These are phyloP conservation scores for Plebejus melissa DNA, from an alignment of 2,888 invertebrate genomes.

Conservation along the genomic window DNA sequence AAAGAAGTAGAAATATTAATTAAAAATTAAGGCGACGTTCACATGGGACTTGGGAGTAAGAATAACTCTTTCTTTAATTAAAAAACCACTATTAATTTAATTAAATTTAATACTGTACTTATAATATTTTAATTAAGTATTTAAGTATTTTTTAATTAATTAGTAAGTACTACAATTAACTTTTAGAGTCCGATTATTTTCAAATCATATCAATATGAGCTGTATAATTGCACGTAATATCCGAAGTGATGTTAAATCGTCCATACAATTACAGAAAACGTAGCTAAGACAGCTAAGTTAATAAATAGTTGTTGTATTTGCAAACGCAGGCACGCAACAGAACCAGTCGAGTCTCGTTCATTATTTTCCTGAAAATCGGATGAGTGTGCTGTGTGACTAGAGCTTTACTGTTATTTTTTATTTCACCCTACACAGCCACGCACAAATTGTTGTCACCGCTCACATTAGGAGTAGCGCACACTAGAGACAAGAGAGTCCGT, in stretches of 20 bases:
- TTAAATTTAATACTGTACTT: too few relatives aligned
- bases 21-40: background rate
- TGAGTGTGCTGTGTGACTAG: background rate
- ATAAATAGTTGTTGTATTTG: background rate
- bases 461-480: background rate
- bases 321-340: slow-evolving; percentile 9
- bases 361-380: slow-evolving; percentile 3
- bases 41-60: background rate
- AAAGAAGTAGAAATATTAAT: background rate
- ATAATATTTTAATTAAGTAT: too few relatives aligned
- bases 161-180: background rate
- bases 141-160: too few relatives aligned
- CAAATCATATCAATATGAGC: background rate
- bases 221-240: background rate
- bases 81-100: too few relatives aligned
- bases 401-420: background rate
- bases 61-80: too few relatives aligned
- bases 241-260: slow-evolving; percentile 13
- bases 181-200: background rate
- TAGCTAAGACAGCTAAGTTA: background rate
- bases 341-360: background rate
- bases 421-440: background rate
- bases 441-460: background rate
- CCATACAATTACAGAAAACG: background rate
- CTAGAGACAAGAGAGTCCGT: background rate